A percentile compares a stretch with the other conserved stretches of the same genome.
phyloP scores from a whole-genome alignment of 2,888 invertebrate genomes.

The Meiosimyza platycephala region DNA sequence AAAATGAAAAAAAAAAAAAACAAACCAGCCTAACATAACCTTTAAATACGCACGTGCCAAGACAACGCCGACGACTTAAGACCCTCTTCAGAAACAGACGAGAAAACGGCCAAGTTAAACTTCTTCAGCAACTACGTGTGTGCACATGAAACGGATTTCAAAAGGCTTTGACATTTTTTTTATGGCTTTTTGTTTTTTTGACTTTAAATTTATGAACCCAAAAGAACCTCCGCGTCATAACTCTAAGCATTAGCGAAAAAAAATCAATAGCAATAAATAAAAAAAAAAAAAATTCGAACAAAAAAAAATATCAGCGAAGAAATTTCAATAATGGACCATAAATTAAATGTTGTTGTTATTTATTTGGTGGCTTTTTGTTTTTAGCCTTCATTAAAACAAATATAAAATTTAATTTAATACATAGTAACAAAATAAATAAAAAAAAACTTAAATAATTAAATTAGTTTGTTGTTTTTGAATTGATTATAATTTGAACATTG shows the following conservation, averaged over 20 bases:
- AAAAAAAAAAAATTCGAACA: background rate
- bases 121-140: background rate
- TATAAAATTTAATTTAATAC: background rate
- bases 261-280: background rate
- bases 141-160: background rate
- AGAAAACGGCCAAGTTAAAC: background rate
- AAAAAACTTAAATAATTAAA: background rate
- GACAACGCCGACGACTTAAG: background rate
- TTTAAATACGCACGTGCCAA: background rate
- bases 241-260: constrained; percentile 11
- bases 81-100: constrained; percentile 2
- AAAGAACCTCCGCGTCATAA: constrained; percentile 12
- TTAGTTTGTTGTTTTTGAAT: background rate
- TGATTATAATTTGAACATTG: no score
- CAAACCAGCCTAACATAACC: no score
- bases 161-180: constrained; percentile 26
- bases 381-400: constrained; percentile 15
- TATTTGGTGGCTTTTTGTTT: constrained; percentile 2
- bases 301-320: constrained; percentile 5
- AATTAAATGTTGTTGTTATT: constrained; percentile 17
- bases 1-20: no score
- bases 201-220: constrained; percentile 23
- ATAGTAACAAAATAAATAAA: constrained; percentile 1
- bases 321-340: constrained; percentile 25
- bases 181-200: background rate